Base-by-base conservation (phyloP, 1,140 invertebrate species). In the Solen grandis region DNA sequence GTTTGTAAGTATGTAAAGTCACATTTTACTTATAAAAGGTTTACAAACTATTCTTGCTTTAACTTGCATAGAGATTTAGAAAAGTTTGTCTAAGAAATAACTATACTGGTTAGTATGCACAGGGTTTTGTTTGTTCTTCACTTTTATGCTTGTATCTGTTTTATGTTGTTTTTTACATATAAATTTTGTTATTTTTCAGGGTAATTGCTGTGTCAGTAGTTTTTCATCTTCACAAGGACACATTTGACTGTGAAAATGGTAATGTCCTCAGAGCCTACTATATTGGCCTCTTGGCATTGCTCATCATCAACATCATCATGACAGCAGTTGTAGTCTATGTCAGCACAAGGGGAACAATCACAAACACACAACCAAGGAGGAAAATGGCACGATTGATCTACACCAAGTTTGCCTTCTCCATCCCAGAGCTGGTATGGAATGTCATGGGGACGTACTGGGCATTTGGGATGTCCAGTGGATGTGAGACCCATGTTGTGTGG, bases 401-500 rank as follows among this genome's bases (percentile, higher is more conserved):
- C 62, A 46, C 89, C 2, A 92, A 92, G 88, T 88, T 91, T 10
- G 89, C 95, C 57, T 91, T 97, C 52, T 93, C 96, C 57, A 86
- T 96, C 35, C 95, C 96, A 2, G 96, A 97, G 92, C 93, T 96
- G n/a, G 93, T 92, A 1, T 95, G 96, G 92, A 97, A 96, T 87
- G 93, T 95, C 54, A 93, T 97, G 88, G 96, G 96, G 5, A 96
- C 95, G 2, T 93, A 96, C 86, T 97, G 96, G 96, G 94, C 96
- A 57, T 95, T 96, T 87, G 92, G 75, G 50, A 81, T 54, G 74
- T 84, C 78, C 59, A 82, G 38, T 85, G 85, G 82, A 69, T 89
- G 84, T 85, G 84, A 84, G 46, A 62, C 13, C 46, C 38, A 77
- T 68, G 83, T 88, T 41, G 84, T 87, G 68, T 59, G 41, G 29